Base-by-base conservation (phyloP, 2,113 vertebrate species). In the Malurus melanocephalus region DNA sequence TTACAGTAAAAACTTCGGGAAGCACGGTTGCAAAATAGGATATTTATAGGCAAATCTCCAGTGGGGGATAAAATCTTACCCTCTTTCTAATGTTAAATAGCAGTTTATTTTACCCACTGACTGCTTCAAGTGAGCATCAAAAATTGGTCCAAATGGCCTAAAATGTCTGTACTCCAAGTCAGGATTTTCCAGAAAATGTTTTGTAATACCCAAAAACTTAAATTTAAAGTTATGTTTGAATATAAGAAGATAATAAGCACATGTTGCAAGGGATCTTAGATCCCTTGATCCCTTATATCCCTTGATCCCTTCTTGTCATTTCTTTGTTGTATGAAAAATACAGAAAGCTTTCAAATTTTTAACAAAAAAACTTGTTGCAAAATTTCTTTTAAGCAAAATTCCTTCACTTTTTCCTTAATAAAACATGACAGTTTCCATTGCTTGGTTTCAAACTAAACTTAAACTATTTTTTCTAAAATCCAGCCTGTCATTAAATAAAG, bases 371-470 rank as follows among this genome's bases (percentile, higher is more conserved):
- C 67, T 56, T 56, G 0, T 49, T 89, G 16, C 4, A 82, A 79
- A 75, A 76, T 62, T 27, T 86, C 48, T 81, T 80, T 49, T n/a
- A 78, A 90, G 11, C 16, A 71, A 79, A 89, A 7, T 33, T 3
- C 13, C 22, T 13, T 60, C 43, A 60, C 10, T 28, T 61, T 72
- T 88, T 24, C 48, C 61, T 17, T 85, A 57, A 93, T 82, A 80
- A 65, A 95, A 91, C 15, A 51, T 78, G 46, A 60, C 5, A 5
- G 2, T 65, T 85, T 87, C 27, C 28, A 40, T 26, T 84, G 16
- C 46, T 62, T 90, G 62, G 87, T 61, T 88, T 94, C 43, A 93
- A 95, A 93, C 42, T 65, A 85, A 93, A 75, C 30, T 42, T 82
- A 42, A 42, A 22, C 5, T 43, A 12, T 0, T n/a, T 35, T 71